These are phyloP conservation scores for Agonopterix heracliana DNA, from an alignment of 2,888 invertebrate genomes.

Conservation along the genomic window DNA sequence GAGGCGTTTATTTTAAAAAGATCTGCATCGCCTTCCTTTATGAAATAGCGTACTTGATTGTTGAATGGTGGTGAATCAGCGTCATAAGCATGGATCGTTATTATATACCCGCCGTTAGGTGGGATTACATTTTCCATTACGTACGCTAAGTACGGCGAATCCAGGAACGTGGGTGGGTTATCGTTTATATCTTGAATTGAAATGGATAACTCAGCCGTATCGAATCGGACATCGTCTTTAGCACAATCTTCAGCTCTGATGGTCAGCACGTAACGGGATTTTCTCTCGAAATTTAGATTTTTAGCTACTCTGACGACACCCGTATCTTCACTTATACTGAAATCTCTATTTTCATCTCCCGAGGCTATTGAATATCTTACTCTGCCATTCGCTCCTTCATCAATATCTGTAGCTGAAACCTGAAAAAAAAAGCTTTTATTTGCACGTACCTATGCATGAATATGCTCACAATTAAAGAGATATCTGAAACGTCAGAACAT, in stretches of 20 bases:
- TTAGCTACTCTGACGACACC: conserved; percentile 94
- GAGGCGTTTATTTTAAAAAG: conserved; percentile 94
- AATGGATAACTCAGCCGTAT: conserved; percentile 88
- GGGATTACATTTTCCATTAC: conserved; percentile 95
- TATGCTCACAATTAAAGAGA: too few relatives aligned
- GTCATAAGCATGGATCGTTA: conserved; percentile 91
- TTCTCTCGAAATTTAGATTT: conserved; percentile 94
- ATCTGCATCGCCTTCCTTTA: conserved; percentile 94
- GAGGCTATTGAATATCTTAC: conserved; percentile 92
- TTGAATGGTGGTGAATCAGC: conserved; percentile 94
- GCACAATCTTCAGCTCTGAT: conserved; percentile 94
- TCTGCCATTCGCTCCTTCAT: conserved; percentile 92
- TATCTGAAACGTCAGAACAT: too few relatives aligned
- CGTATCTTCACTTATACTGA: conserved; percentile 93
- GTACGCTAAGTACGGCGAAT: conserved; percentile 95
- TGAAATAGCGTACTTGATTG: conserved; percentile 92
- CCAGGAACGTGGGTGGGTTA: conserved; percentile 93
- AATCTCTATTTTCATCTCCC: conserved; percentile 94
- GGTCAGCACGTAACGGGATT: conserved; percentile 87
- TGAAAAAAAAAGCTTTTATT: too few relatives aligned
- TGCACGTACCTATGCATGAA: too few relatives aligned
- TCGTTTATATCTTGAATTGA: conserved; percentile 94
- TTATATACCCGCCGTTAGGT: conserved; percentile 86
- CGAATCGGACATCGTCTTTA: conserved; percentile 82
- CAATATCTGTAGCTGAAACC: conserved; percentile 92